These are phyloP conservation scores for Hycleus cichorii DNA, from an alignment of 1,140 invertebrate genomes.

Conservation along the genomic window DNA sequence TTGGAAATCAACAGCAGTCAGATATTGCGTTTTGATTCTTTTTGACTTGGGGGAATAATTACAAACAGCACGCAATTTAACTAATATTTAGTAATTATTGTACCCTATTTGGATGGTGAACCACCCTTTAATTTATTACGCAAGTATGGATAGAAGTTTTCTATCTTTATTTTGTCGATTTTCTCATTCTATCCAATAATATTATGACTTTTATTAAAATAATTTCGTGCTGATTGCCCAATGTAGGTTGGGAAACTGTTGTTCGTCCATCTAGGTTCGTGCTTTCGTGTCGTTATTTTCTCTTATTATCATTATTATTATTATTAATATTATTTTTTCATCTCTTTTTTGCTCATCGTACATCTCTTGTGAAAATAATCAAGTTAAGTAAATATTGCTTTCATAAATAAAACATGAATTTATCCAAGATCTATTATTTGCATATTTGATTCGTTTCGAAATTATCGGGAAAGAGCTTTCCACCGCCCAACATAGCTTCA, in stretches of 20 bases:
- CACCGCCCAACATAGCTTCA: no score
- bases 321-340: no score
- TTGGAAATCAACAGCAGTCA: not conserved
- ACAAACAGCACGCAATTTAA: conserved; percentile 32
- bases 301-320: no score
- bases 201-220: no score
- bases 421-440: conserved; percentile 37
- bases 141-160: conserved; percentile 1
- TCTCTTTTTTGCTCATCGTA: conserved; percentile 21
- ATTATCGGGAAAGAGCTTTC: conserved; percentile 15
- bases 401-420: conserved; percentile 34
- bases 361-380: conserved; percentile 30
- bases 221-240: conserved; percentile 9
- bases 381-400: conserved; percentile 31
- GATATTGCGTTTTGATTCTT: conserved; percentile 17
- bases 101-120: conserved; percentile 8
- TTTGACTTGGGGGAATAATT: conserved; percentile 30
- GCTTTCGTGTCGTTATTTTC: conserved; percentile 24
- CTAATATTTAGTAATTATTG: conserved; percentile 31
- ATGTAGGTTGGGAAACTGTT: conserved; percentile 5
- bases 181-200: no score
- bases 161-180: no score
- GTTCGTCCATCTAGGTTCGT: conserved; percentile 16
- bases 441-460: conserved; percentile 37
- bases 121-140: conserved; percentile 28